Evolutionary conservation across 1,140 invertebrate species (phyloP), one percentile per base, ranked within the genome.

Genomic region (Diuraphis noxia): DNA sequence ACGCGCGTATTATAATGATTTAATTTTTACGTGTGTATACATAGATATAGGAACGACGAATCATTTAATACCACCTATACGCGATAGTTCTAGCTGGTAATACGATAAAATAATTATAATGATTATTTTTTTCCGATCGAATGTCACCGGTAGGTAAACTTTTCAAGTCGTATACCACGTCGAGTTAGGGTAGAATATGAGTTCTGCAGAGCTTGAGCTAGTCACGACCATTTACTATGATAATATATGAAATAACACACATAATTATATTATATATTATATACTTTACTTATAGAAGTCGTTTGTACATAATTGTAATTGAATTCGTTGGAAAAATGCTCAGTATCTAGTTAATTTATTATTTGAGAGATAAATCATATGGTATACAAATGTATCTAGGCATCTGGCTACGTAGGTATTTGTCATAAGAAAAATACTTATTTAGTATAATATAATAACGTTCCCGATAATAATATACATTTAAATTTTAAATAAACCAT

Each of bases 21-120:
- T n/a, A n/a, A 72, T 72, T n/a, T n/a, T 72, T 72, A 72, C 56
- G 56, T 72, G 30, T n/a, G 56, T 72, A 72, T n/a, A 17, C 56
- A 23, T 6, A 13, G 56, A 63, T 30, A 56, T 63, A n/a, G 30
- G 56, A 72, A 72, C 56, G n/a, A 72, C 56, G 56, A 72, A n/a
- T 72, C 56, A n/a, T 72, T 72, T 72, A 72, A 72, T n/a, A n/a
- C 56, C 56, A n/a, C 56, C 56, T 72, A 72, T n/a, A 72, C 56
- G 56, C 56, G 30, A 72, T n/a, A 17, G 56, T 72, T 7, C 13
- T 52, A 23, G 21, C 4, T 5, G 46, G 56, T 72, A 72, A 72
- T 72, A 72, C 56, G n/a, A 72, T 72, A 72, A n/a, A 72, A 56
- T 63, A 63, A 30, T 63, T 30, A 72, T 72, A n/a, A 72, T 72